Base-by-base conservation (phyloP, 1,140 invertebrate species). In the Brachionus angularis region DNA sequence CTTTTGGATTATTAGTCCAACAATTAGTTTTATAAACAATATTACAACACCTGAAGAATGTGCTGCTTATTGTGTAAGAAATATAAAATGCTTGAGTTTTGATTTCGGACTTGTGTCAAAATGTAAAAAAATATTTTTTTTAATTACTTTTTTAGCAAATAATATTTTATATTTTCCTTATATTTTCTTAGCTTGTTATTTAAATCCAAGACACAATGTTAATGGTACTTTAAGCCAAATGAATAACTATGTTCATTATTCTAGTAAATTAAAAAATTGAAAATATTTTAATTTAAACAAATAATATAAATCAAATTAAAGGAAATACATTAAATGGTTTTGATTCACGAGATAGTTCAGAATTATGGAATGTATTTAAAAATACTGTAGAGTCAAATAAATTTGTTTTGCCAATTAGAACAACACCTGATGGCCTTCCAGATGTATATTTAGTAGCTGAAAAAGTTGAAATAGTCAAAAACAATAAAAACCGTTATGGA, bases 1-100 rank as follows among this genome's bases (percentile, higher is more conserved):
- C n/a, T 47, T 47, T 31, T 67, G 62, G 62, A 8, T 67, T 10
- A 34, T 50, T n/a, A 34, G 39, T 23, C 27, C 42, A 18, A 23
- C 62, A 27, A 34, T 67, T 21, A 23, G 10, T 14, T 10, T 47
- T 23, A 12, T 46, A 16, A 46, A 16, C 12, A 67, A 67, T 25
- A 12, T 67, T 23, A 67, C 42, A n/a, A 25, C 27, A 3, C 14
- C 47, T 33, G 42, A 47, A 36, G 16, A 67, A 21, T 67, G 62
- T 23, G 62, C 62, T 12, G 31, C 39, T 14, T 50, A 47, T n/a
- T 67, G 62, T 23, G 18, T 67, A n/a, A 31, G 14, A 47, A 46
- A 67, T 36, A 5, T 36, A 25, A 67, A 36, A 31, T 67, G 62
- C 47, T 47, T 67, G 23, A 67, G 62, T 33, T 67, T 67, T 34